These are phyloP conservation scores for Micrasema longulum DNA, from an alignment of 1,140 invertebrate species.

Conservation along the genomic window DNA sequence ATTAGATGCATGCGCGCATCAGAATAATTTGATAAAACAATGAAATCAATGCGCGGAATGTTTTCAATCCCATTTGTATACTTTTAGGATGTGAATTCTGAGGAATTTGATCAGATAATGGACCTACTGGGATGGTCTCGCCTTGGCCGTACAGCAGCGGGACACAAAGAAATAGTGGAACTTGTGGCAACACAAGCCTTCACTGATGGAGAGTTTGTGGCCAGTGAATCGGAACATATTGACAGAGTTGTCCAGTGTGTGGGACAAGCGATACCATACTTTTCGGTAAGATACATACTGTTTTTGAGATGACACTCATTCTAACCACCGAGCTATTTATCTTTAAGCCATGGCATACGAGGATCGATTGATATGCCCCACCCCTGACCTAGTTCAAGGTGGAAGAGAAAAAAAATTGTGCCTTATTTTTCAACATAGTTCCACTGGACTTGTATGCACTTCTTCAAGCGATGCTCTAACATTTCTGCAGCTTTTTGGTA, in stretches of 20 bases:
- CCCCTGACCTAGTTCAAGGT: too few species aligned
- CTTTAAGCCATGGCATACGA: too few species aligned
- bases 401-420: too few species aligned
- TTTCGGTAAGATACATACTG: slow-evolving; percentile 86
- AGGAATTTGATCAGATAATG: slow-evolving; percentile 93
- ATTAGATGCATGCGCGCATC: background rate
- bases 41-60: background rate
- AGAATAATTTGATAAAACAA: background rate
- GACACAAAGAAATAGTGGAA: slow-evolving; percentile 88
- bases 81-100: slow-evolving; percentile 85
- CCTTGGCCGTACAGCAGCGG: slow-evolving; percentile 82
- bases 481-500: too few species aligned
- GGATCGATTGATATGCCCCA: too few species aligned
- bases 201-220: slow-evolving; percentile 82
- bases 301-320: too few species aligned
- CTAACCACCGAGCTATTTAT: too few species aligned
- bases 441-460: too few species aligned
- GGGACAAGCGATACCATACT: slow-evolving; percentile 85
- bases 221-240: slow-evolving; percentile 80
- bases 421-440: too few species aligned
- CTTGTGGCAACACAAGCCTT: slow-evolving; percentile 86
- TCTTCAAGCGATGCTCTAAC: too few species aligned
- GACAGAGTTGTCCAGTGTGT: slow-evolving; percentile 88
- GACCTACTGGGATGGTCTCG: slow-evolving; percentile 84
- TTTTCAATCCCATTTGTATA: background rate